Base-by-base conservation (phyloP, 2,888 invertebrate genomes). In the Halocaridina rubra region DNA sequence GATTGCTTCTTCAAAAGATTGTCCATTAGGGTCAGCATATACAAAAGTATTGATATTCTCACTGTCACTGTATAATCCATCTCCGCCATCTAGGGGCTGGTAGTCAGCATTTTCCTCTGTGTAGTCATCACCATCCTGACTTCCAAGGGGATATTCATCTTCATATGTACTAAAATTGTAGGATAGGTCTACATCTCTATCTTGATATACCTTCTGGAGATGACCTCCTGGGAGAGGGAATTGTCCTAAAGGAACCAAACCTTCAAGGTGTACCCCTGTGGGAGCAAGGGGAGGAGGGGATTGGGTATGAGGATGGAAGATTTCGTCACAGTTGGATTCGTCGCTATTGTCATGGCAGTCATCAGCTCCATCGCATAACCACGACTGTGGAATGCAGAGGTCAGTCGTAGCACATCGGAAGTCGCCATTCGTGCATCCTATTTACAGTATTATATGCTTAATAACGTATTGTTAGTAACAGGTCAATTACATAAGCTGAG, bases 341-440 rank as follows among this genome's bases (percentile, higher is more conserved):
- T 94, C 94, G 88, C 93, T 93, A 79, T 92, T 93, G 91, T 94
- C 94, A n/a, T 91, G 91, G 90, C 94, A 94, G 91, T 94, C 94
- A 88, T 92, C 90, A 84, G 92, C 92, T 27, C 92, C 92, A 90
- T 94, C 94, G 91, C 94, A 94, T 89, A 93, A 92, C 93, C 93
- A 93, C 88, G 92, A 92, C 87, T 91, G 90, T 30, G 94, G 93
- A 89, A 94, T 93, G 91, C 94, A 94, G 89, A 93, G 93, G 27
- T 87, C 89, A 90, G 93, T 93, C 85, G 85, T 77, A 19, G 91
- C 92, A 90, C 94, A 94, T 89, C 90, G 90, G 90, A 93, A 94
- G 90, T 93, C 92, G 81, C 90, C 89, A 2, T 57, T 57, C n/a
- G 30, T 61, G 59, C 84, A 85, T n/a, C 85, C 89, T 89, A 64